Evolutionary conservation across 2,113 vertebrate genomes (phyloP).

Genomic region (Sebastes schlegelii): DNA sequence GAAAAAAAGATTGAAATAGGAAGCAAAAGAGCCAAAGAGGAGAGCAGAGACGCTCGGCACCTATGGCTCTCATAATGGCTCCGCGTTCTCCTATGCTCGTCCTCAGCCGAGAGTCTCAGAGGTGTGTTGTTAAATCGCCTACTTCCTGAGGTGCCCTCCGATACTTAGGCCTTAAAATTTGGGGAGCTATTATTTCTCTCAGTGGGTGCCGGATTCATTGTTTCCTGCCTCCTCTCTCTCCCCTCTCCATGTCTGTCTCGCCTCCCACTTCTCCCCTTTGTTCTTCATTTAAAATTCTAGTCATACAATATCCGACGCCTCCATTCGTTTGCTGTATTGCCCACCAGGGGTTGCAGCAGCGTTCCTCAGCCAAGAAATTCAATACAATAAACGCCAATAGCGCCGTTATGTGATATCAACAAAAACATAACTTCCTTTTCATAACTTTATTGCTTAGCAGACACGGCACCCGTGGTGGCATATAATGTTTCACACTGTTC

Average conservation of each 20-base stretch:
- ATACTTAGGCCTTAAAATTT: conserved; percentile 65
- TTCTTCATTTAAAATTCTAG: conserved; percentile 78
- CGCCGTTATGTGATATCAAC: conserved; percentile 70
- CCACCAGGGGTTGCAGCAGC: conserved; percentile 73
- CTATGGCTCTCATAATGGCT: conserved; percentile 53
- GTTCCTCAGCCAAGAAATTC: conserved; percentile 64
- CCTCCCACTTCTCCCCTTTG: conserved; percentile 62
- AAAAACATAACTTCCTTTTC: conserved; percentile 66
- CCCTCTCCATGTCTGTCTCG: conserved; percentile 48
- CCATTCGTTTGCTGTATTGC: conserved; percentile 69
- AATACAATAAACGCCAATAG: conserved; percentile 65
- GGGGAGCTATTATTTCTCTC: conserved; percentile 75
- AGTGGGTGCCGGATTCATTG: conserved; percentile 62
- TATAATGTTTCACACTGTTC: conserved; percentile 49
- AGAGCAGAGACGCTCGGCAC: conserved; percentile 29
- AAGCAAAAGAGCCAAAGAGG: conserved; percentile 24
- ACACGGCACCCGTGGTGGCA: conserved; percentile 10
- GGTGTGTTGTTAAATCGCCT: conserved; percentile 63
- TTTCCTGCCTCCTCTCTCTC: conserved; percentile 13
- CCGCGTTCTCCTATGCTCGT: conserved; percentile 48
- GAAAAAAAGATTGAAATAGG: conserved; percentile 40
- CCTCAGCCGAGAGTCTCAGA: conserved; percentile 48
- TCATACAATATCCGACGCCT: conserved; percentile 74
- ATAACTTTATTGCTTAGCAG: conserved; percentile 67
- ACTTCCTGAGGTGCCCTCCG: conserved; percentile 52